Base-by-base conservation (phyloP, 2,888 invertebrate species). In the Ischnura elegans region DNA sequence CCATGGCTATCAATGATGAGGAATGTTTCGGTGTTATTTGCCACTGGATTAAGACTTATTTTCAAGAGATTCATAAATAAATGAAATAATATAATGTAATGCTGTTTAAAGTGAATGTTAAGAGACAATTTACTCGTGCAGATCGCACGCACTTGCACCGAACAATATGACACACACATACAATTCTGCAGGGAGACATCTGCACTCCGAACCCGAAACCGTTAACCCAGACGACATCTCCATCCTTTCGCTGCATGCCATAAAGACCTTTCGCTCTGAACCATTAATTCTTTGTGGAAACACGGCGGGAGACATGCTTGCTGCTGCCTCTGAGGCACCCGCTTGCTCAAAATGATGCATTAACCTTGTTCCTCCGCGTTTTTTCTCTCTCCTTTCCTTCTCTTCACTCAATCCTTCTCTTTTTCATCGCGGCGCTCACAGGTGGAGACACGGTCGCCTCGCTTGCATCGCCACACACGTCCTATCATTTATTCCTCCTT, bases 341-440 rank as follows among this genome's bases (percentile, higher is more conserved):
- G 76, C 36, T 76, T 76, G 76, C 76, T 76, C 29, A 76, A 76
- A 76, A 76, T 76, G 76, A 76, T 76, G 76, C 76, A 76, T 36
- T 76, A 76, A 76, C 76, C 36, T 76, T 76, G 61, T 61, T 61
- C 25, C 21, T 61, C n/a, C 25, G 61, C n/a, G n/a, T 61, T 61
- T 25, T 19, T 19, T 61, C n/a, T 21, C 25, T 61, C n/a, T 21
- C 8, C 21, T 25, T 16, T 61, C 5, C 25, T 61, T 61, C 25
- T 36, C 13, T 76, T 51, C 51, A 13, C 2, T 13, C 47, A 8
- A 5, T 47, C 47, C 13, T 13, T 66, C n/a, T 66, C 29, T 29
- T 29, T 66, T 13, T 36, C 29, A 3, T 13, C 36, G 36, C 5
- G 29, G 36, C 5, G 29, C 76, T 21, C 36, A 13, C 76, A 16